Evolutionary conservation across 2,888 invertebrate species (phyloP).

Genomic region (Brachypterus glaber): DNA sequence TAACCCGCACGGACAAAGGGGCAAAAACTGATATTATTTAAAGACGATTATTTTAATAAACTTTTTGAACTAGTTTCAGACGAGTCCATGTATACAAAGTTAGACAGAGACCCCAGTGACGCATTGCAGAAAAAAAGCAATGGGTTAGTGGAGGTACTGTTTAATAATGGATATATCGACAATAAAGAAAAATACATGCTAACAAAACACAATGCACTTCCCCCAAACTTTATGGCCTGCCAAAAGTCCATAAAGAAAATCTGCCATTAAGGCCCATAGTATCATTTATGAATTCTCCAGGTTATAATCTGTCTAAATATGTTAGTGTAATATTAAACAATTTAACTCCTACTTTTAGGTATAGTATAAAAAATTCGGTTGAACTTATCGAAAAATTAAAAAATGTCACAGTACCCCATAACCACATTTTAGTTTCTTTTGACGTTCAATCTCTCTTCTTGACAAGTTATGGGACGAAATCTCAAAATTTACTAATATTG

Average conservation of each 20-base stretch:
- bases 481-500: neutral
- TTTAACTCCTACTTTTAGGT: neutral
- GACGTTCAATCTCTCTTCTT: constrained; percentile 6
- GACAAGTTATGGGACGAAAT: neutral
- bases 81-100: no score
- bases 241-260: constrained; percentile 6
- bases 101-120: no score
- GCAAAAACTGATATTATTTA: no score
- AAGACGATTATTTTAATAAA: no score
- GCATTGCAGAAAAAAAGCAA: no score
- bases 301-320: neutral
- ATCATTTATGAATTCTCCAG: constrained; percentile 4
- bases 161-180: no score
- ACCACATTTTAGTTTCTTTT: neutral
- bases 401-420: neutral
- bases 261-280: constrained; percentile 4
- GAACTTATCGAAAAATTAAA: neutral
- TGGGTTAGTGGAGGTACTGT: no score
- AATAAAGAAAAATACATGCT: no score
- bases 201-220: no score
- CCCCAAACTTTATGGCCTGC: constrained; percentile 4
- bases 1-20: no score
- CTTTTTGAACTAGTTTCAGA: no score
- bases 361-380: constrained; percentile 1
- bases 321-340: constrained; percentile 1